Percentiles rank a stretch among this genome's conserved stretches.
Evolutionary conservation across 2,797 vertebrate species (phyloP).

Genomic region (Crocodylus rhombifer): DNA sequence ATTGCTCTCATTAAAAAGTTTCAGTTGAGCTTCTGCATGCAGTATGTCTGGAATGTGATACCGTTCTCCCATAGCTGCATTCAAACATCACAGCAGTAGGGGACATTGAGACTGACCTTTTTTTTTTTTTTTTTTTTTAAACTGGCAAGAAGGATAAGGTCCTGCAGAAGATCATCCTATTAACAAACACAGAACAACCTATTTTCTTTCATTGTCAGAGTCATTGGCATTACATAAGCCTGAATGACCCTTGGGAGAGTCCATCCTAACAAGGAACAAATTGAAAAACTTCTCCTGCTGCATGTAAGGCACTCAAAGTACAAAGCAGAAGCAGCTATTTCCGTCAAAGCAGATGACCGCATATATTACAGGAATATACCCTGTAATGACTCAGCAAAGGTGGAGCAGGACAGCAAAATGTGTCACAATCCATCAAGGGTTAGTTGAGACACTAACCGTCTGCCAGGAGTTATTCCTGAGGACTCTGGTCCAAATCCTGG

Average conservation of each 20-base stretch:
- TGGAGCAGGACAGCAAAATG: not conserved
- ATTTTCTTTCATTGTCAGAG: not conserved
- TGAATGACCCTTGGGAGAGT: not conserved
- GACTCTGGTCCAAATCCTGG: not conserved
- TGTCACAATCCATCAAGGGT: not conserved
- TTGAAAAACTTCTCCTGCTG: not conserved
- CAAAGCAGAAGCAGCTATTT: not conserved
- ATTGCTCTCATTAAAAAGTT: not conserved
- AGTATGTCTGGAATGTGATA: not conserved
- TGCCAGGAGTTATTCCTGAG: not conserved
- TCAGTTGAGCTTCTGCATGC: not conserved
- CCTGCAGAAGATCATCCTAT: not conserved
- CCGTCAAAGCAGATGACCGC: slow-evolving; percentile 10
- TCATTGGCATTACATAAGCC: not conserved
- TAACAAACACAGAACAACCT: not conserved
- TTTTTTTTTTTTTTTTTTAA: slow-evolving; percentile 1
- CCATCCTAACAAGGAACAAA: not conserved
- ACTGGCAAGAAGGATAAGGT: not conserved
- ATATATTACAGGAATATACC: not conserved
- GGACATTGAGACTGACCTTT: not conserved
- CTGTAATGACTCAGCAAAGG: not conserved
- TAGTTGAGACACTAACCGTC: not conserved
- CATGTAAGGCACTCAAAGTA: not conserved
- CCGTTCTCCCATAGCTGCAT: not conserved
- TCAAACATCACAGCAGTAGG: not conserved